Conservation (phyloP, 2,797 vertebrate species). For the Hylomyscus alleni region DNA sequence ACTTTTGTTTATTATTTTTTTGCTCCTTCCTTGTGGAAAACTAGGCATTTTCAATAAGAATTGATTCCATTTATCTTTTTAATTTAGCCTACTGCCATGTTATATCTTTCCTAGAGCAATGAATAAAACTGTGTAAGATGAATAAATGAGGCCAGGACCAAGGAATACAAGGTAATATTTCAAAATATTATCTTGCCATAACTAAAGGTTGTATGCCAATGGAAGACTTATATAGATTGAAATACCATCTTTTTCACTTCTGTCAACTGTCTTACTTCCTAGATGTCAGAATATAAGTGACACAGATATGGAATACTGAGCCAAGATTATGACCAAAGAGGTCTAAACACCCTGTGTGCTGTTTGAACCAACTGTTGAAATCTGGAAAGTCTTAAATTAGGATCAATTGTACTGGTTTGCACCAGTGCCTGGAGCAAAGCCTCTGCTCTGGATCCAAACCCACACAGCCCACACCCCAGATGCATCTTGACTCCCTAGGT, state of each 20-base stretch:
- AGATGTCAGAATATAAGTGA: not conserved
- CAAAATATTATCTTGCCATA: slow-evolving; percentile 40
- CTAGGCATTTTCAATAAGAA: slow-evolving; percentile 24
- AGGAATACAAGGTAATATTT: slow-evolving; percentile 64
- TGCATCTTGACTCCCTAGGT: too few species aligned
- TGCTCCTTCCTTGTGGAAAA: slow-evolving; percentile 33
- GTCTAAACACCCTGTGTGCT: not conserved
- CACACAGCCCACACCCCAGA: too few species aligned
- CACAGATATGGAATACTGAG: not conserved
- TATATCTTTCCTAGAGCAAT: slow-evolving; percentile 55
- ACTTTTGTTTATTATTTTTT: slow-evolving; percentile 30
- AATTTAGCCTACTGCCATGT: slow-evolving; percentile 37
- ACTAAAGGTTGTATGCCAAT: slow-evolving; percentile 16
- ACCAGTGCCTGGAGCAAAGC: too few species aligned
- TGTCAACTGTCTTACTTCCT: not conserved
- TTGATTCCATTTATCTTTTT: slow-evolving; percentile 60
- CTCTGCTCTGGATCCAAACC: too few species aligned
- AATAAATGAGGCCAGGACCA: slow-evolving; percentile 41
- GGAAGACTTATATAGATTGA: not conserved
- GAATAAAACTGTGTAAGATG: slow-evolving; percentile 22
- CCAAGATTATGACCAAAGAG: not conserved
- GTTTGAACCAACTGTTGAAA: not conserved
- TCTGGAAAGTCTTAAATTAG: slow-evolving; percentile 15
- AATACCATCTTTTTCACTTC: not conserved
- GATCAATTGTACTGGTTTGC: not conserved